These are phyloP conservation scores for Drosophila sucinea DNA, from an alignment of 1,140 invertebrate species.

Conservation along the genomic window DNA sequence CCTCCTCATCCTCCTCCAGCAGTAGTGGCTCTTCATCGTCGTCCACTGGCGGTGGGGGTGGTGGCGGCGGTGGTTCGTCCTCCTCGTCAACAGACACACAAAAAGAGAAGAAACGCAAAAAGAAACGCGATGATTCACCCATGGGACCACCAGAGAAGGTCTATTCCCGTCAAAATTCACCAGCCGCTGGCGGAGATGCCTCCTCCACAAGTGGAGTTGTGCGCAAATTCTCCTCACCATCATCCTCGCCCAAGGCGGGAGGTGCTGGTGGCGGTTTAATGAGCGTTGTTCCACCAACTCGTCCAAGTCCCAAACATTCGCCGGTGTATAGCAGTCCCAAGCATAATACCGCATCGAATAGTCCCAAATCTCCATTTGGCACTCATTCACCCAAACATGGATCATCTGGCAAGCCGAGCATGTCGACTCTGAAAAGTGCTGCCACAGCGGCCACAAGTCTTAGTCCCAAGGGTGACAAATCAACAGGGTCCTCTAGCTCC, in stretches of 20 bases:
- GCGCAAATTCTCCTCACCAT: slow-evolving; percentile 73
- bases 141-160: slow-evolving; percentile 94
- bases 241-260: slow-evolving; percentile 86
- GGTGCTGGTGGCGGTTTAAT: slow-evolving; percentile 45
- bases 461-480: slow-evolving; percentile 83
- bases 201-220: slow-evolving; percentile 73
- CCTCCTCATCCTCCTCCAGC: slow-evolving; percentile 37
- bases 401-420: slow-evolving; percentile 92
- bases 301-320: slow-evolving; percentile 90
- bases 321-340: slow-evolving; percentile 91
- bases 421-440: slow-evolving; percentile 92
- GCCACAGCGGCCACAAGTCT: slow-evolving; percentile 83
- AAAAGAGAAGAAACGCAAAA: slow-evolving; percentile 91
- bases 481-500: slow-evolving; percentile 23
- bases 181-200: slow-evolving; percentile 59
- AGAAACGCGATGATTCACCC: slow-evolving; percentile 89
- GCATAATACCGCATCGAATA: slow-evolving; percentile 85
- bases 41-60: background rate
- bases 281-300: slow-evolving; percentile 84
- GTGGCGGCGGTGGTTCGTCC: background rate
- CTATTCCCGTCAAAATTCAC: slow-evolving; percentile 77
- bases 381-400: slow-evolving; percentile 90
- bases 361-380: slow-evolving; percentile 86
- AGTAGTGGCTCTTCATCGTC: slow-evolving; percentile 77
- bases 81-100: slow-evolving; percentile 84